Evolutionary conservation across 2,888 invertebrate genomes (phyloP).

Genomic region (Idaea aversata): DNA sequence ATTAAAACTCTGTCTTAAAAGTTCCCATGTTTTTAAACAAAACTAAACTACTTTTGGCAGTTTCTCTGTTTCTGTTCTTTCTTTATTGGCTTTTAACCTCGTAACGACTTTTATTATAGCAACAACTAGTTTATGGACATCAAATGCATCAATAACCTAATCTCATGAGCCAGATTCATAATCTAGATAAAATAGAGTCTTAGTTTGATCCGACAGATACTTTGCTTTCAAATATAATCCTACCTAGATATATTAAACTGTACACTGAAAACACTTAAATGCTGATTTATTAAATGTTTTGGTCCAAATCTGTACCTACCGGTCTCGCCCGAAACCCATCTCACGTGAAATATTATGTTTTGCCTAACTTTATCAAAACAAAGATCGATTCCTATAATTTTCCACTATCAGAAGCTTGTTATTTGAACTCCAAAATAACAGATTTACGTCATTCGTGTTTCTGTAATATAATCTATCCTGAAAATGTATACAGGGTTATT

Average conservation of each 20-base stretch:
- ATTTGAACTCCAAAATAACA: slow-evolving; percentile 40
- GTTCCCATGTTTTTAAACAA: too few relatives aligned
- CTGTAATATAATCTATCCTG: slow-evolving; percentile 23
- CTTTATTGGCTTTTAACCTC: neutral
- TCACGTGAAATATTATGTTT: slow-evolving; percentile 6
- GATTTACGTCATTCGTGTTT: slow-evolving; percentile 51
- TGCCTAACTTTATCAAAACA: slow-evolving; percentile 12
- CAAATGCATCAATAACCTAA: neutral
- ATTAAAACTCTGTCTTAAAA: too few relatives aligned
- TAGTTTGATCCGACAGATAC: neutral
- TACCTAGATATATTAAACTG: too few relatives aligned
- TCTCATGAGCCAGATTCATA: neutral
- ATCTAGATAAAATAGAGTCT: neutral
- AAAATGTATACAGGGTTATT: too few relatives aligned
- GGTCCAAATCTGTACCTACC: slow-evolving; percentile 1
- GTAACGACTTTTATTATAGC: neutral
- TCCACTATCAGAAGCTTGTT: slow-evolving; percentile 36
- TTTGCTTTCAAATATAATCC: too few relatives aligned
- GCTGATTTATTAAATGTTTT: neutral
- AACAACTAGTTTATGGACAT: neutral
- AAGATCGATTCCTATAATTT: slow-evolving; percentile 39
- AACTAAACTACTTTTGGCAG: neutral
- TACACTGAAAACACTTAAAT: too few relatives aligned
- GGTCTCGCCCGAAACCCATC: slow-evolving; percentile 1
- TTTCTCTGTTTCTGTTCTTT: neutral